Evolutionary conservation across 2,113 vertebrate genomes (phyloP).

Genomic region (Okapia johnstoni): DNA sequence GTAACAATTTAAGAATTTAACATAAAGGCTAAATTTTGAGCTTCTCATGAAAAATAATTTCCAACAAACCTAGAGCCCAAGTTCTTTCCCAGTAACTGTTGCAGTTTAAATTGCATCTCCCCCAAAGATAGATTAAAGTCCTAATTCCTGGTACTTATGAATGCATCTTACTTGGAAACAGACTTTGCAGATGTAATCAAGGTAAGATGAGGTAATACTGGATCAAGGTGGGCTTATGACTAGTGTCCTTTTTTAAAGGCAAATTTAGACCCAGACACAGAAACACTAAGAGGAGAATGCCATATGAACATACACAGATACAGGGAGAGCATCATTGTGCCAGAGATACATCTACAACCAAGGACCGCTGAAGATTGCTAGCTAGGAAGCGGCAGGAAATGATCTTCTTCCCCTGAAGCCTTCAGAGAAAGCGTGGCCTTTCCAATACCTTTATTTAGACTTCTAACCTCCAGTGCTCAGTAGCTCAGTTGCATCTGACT

Average conservation of each 20-base stretch:
- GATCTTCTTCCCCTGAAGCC: not conserved
- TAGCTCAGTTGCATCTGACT: not conserved
- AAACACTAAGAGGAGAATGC: not conserved
- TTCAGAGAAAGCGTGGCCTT: not conserved
- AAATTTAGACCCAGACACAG: not conserved
- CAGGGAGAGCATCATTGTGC: not conserved
- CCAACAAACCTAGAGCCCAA: not conserved
- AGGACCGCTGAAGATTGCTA: not conserved
- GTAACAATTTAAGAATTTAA: not conserved
- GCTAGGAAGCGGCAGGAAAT: not conserved
- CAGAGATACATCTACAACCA: not conserved
- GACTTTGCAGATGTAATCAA: not conserved
- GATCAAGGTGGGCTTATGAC: not conserved
- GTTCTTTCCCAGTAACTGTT: not conserved
- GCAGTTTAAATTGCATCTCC: not conserved
- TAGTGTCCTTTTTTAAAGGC: not conserved
- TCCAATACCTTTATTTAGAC: not conserved
- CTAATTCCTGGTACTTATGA: not conserved
- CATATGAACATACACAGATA: not conserved
- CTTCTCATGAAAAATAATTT: slow-evolving; percentile 14
- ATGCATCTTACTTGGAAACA: not conserved
- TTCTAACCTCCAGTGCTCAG: not conserved
- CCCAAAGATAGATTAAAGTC: not conserved
- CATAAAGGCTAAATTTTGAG: not conserved
- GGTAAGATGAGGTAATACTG: not conserved